Evolutionary conservation across 2,113 vertebrate species (phyloP).

Genomic region (Centropus bengalensis): DNA sequence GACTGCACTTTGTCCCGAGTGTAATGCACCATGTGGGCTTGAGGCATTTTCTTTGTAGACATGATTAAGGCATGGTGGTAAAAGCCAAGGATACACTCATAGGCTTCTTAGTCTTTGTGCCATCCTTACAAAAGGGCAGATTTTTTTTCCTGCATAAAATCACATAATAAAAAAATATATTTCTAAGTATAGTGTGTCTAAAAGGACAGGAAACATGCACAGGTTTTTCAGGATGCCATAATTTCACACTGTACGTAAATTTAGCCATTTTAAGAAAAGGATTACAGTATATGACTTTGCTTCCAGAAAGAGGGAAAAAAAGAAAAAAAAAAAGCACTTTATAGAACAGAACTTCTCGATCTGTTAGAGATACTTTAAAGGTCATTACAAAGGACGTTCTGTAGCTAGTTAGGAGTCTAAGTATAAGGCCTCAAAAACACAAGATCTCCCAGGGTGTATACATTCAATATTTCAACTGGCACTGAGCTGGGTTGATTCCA

Average conservation of each 20-base stretch:
- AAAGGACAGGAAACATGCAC: not conserved
- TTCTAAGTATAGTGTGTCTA: not conserved
- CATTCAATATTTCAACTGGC: not conserved
- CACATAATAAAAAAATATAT: not conserved
- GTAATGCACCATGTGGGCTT: rapidly evolving
- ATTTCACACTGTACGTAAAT: not conserved
- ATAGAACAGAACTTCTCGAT: not conserved
- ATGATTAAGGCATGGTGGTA: not conserved
- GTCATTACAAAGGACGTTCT: not conserved
- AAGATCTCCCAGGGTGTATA: not conserved
- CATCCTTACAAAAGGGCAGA: not conserved
- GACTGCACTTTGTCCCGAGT: not conserved
- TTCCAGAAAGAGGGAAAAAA: not conserved
- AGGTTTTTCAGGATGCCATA: not conserved
- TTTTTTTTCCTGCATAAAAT: not conserved
- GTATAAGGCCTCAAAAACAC: not conserved
- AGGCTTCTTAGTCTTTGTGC: not conserved
- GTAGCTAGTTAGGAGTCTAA: not conserved
- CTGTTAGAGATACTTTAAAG: not conserved
- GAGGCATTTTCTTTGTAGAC: not conserved
- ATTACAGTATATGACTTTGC: not conserved
- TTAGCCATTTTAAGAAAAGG: not conserved
- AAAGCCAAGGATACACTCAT: not conserved
- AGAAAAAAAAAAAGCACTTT: not conserved
- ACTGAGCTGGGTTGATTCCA: not conserved